Conservation (phyloP, 2,113 vertebrate species). For the Anguilla rostrata region DNA sequence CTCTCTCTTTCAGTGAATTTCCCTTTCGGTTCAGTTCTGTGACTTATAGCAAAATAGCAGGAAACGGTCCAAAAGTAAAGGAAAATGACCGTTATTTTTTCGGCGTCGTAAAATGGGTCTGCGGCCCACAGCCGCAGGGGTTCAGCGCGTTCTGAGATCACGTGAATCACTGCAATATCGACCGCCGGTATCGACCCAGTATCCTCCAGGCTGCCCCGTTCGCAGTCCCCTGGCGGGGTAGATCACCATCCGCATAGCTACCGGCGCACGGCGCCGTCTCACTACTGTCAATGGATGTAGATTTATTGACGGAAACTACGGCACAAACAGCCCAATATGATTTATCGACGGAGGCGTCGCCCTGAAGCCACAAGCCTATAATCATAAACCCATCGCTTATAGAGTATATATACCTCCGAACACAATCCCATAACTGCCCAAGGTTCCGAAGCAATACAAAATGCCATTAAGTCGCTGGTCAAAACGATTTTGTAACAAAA, state of each 20-base stretch:
- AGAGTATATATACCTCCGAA: neutral
- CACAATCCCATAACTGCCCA: neutral
- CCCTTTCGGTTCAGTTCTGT: neutral
- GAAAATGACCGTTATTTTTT: neutral
- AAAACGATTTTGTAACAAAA: neutral
- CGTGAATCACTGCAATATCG: slow-evolving; percentile 54
- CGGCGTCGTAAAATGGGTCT: neutral
- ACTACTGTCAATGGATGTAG: slow-evolving; percentile 17
- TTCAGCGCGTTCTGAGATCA: slow-evolving; percentile 45
- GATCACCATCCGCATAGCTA: neutral
- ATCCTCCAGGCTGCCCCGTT: slow-evolving; percentile 49
- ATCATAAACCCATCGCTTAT: neutral
- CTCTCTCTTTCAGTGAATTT: neutral
- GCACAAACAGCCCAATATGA: neutral
- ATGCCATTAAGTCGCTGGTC: neutral
- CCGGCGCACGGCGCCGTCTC: slow-evolving; percentile 20
- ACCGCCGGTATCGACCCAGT: slow-evolving; percentile 48
- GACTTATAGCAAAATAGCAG: neutral
- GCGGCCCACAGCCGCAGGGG: slow-evolving; percentile 30
- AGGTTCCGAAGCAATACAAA: neutral
- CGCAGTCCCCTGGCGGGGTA: slow-evolving; percentile 35
- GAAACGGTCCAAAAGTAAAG: neutral
- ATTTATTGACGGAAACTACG: neutral
- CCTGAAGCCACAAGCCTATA: neutral
- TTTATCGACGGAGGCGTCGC: neutral